A percentile compares a stretch with the other conserved stretches of the same genome.
phyloP scores from a whole-genome alignment of 2,113 vertebrate genomes.

The Sinosuthora webbiana region DNA sequence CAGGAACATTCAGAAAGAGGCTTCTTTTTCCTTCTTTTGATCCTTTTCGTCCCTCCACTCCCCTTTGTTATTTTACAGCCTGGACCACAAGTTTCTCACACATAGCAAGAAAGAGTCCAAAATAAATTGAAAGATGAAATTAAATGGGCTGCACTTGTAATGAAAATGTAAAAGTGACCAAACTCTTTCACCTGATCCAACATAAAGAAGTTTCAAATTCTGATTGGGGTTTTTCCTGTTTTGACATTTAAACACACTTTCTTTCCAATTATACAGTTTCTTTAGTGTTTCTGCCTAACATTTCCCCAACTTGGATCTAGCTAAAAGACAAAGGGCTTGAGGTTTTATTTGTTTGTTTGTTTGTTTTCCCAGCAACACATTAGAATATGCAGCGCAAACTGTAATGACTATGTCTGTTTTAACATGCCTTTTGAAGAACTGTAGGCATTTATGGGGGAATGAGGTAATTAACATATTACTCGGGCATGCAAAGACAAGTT shows the following conservation, averaged over 20 bases:
- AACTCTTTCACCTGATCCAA: not conserved
- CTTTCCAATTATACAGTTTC: slow-evolving; percentile 7
- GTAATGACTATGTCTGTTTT: slow-evolving; percentile 63
- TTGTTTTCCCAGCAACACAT: slow-evolving; percentile 53
- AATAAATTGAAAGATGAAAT: not conserved
- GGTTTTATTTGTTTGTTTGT: slow-evolving; percentile 59
- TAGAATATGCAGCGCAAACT: slow-evolving; percentile 65
- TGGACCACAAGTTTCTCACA: not conserved
- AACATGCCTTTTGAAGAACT: slow-evolving; percentile 64
- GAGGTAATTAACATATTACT: slow-evolving; percentile 45
- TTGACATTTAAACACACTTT: not conserved
- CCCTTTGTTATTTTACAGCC: slow-evolving; percentile 11
- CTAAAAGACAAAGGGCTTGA: slow-evolving; percentile 52
- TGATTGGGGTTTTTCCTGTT: not conserved
- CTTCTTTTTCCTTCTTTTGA: not conserved
- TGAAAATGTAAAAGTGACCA: not conserved
- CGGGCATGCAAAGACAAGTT: slow-evolving; percentile 59
- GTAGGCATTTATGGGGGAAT: slow-evolving; percentile 37
- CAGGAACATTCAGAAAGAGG: not conserved
- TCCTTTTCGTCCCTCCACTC: not conserved
- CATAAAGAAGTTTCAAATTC: not conserved
- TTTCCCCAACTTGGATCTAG: slow-evolving; percentile 65
- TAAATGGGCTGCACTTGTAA: not conserved
- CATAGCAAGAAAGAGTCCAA: not conserved
- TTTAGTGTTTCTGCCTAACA: slow-evolving; percentile 39